Conservation (phyloP, 2,797 vertebrate genomes). For the Jordanella pulchra region DNA sequence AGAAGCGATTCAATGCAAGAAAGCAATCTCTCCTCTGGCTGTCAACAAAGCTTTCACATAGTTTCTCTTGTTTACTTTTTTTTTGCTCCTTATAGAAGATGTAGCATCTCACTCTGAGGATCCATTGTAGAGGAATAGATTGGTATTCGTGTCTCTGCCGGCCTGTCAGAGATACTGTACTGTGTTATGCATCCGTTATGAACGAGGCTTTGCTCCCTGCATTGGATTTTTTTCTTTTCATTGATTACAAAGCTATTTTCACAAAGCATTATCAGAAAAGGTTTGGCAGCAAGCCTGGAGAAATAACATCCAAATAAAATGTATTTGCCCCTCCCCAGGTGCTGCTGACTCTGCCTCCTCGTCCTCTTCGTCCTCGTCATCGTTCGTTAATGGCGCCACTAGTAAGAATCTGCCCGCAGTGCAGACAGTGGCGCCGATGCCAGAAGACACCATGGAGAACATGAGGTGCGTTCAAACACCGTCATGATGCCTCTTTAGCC, state of each 20-base stretch:
- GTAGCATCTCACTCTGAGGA: slow-evolving; percentile 30
- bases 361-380: slow-evolving; percentile 95
- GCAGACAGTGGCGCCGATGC: slow-evolving; percentile 98
- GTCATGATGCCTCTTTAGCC: slow-evolving; percentile 23
- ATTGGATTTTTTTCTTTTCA: slow-evolving; percentile 59
- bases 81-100: not conserved
- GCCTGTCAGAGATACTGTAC: slow-evolving; percentile 28
- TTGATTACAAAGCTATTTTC: slow-evolving; percentile 69
- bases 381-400: slow-evolving; percentile 97
- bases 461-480: slow-evolving; percentile 87
- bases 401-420: slow-evolving; percentile 99
- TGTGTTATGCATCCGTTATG: slow-evolving; percentile 54
- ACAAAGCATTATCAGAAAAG: slow-evolving; percentile 62
- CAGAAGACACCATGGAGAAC: slow-evolving; percentile 96
- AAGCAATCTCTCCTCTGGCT: not conserved
- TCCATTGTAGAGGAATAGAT: slow-evolving; percentile 25
- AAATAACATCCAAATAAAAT: slow-evolving; percentile 59
- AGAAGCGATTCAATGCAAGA: not conserved
- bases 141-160: slow-evolving; percentile 34
- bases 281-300: slow-evolving; percentile 39
- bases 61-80: slow-evolving; percentile 3
- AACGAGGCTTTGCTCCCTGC: slow-evolving; percentile 40
- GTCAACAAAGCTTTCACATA: not conserved
- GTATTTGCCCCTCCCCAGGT: slow-evolving; percentile 77
- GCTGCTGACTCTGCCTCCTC: slow-evolving; percentile 96